Evolutionary conservation across 2,113 vertebrate genomes (phyloP), one percentile per base, ranked within the genome.

Genomic region (Ceyx cyanopectus): DNA sequence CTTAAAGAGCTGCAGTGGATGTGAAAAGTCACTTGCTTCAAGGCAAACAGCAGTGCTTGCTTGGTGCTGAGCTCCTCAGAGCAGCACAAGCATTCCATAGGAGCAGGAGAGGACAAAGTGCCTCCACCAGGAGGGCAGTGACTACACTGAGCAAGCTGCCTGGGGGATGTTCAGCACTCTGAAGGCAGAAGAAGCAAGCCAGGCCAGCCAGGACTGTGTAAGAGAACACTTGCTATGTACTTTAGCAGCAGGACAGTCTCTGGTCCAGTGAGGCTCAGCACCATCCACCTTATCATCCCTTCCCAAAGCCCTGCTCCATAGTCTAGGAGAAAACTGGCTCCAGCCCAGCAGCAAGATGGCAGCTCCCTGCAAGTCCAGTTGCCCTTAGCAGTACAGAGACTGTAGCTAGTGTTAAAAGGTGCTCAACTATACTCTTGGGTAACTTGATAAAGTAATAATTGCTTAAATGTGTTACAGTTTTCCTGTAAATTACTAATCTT

Each of bases 1-100:
- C 88, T 90, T 88, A 58, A 89, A 81, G 89, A 74, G 65, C 70
- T 82, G 16, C 79, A 65, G n/a, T 76, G 20, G 46, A 88, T n/a
- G 10, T 73, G 87, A 87, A 84, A 92, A 94, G 87, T 62, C 81
- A 53, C 40, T 94, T 48, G 43, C 69, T 87, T 63, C 67, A 74
- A 91, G 60, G 45, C 24, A 80, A 93, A 80, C 4, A 22, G 68
- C 51, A 79, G 21, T 14, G 14, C n/a, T 86, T 14, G 14, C n/a
- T 86, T 24, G 29, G 45, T 78, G 26, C 67, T 11, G 21, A 89
- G 51, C 22, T 58, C 62, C 67, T 69, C 40, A 22, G 22, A 84
- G 34, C 24, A 79, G 62, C n/a, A 81, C 51, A 57, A 78, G 76
- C 7, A 9, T 0, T 7, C 67, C 61, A 73, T 26, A 54, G 29